Evolutionary conservation across 2,888 invertebrate species (phyloP), one percentile per base, ranked within the genome.

Genomic region (Amaurobius ferox): DNA sequence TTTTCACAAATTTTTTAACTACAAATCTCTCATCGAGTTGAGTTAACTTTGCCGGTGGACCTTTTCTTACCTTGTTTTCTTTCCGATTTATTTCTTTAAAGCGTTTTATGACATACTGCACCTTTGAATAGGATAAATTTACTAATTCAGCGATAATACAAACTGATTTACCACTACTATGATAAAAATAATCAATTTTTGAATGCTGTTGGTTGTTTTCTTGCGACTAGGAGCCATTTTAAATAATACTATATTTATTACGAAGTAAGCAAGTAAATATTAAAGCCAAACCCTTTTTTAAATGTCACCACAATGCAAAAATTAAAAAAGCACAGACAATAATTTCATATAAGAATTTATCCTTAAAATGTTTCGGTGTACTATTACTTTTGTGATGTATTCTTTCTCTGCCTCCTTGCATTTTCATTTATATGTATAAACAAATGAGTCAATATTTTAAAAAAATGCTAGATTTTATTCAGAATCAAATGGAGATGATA

Each of bases 51-150:
- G 5, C 9, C 28, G 16, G 28, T 1, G 16, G 29, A 26, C 13
- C 62, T 26, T 62, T 19, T 62, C 44, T 28, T 30, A 29, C 30
- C 0, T 66, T 13, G 30, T 66, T 66, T 66, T 30, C 30, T 29
- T 30, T 66, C 30, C 13, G n/a, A 30, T 66, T 66, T 66, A 9
- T 32, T 66, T 66, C 30, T 66, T 66, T 66, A 66, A 66, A 66
- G 13, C n/a, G n/a, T n/a, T n/a, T n/a, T n/a, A n/a, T n/a, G n/a
- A n/a, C n/a, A n/a, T n/a, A n/a, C n/a, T n/a, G 66, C 66, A 66
- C 66, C 30, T 29, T 30, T 2, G 66, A 66, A 66, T 0, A 32
- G 30, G 66, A 30, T 30, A 30, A 30, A 66, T 66, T 66, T 23
- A 66, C 16, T 0, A 30, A 66, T 66, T 66, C 30, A 30, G n/a